Evolutionary conservation across 2,113 vertebrate species (phyloP), one percentile per base, ranked within the genome.

Genomic region (Pteruthius melanotis): DNA sequence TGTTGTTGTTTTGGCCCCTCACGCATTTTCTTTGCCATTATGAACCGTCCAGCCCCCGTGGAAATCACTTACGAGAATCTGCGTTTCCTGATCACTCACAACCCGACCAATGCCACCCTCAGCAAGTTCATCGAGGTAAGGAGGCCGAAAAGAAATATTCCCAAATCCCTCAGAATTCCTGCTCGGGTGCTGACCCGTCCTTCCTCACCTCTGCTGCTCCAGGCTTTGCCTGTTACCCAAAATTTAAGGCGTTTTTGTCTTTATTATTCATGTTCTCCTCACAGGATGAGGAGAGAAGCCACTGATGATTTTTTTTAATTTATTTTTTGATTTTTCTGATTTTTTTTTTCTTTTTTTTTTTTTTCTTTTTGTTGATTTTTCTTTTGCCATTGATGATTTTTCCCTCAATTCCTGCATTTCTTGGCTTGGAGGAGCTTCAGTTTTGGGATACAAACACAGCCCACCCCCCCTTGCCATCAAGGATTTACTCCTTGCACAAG

Each of bases 21-120:
- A 83, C 93, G 35, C 91, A 22, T 95, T 97, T 97, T 83, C 47
- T 97, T 98, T 97, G 98, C 99, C 98, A 99, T 99, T 98, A 99
- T 99, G 99, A 99, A 99, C 98, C 99, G 99, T 99, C 99, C 99
- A 94, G 99, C 99, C 97, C 99, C 99, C 96, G 99, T 99, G 98
- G 99, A 99, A 98, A 99, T 99, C 87, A 97, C 98, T 92, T 99
- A 98, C 11, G 99, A 99, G 95, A 98, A 98, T 90, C 99, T 99
- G 98, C 99, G 98, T 97, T 99, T 99, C 98, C 98, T 99, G 96
- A 99, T 99, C 98, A 99, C 99, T 97, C 99, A 99, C 98, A 99
- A 99, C 97, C 99, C 99, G 94, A 99, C 99, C 98, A 99, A 99
- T 72, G 98, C 99, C 80, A 99, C 99, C 44, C 99, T 99, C 97